Base-by-base conservation (phyloP, 2,797 vertebrate species). In the Tragopan temminckii region DNA sequence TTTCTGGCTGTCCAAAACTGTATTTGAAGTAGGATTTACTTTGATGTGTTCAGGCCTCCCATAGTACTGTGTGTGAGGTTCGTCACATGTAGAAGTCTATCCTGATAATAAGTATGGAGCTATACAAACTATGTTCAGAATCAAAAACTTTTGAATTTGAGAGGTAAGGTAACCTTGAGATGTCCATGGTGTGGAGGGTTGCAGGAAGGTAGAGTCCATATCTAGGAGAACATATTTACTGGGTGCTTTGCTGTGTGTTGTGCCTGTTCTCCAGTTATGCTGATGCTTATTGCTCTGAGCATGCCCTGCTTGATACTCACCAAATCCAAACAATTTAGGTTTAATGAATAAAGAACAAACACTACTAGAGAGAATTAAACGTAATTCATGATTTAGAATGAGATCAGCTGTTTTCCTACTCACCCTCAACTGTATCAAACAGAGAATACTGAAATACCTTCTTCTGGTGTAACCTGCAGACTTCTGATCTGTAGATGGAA, bases 321-420 rank as follows among this genome's bases (percentile, higher is more conserved):
- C 18, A 57, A 57, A 57, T n/a, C 53, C 0, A 16, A 94, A 71
- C 7, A 76, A 9, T 61, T 94, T 31, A 64, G 24, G 13, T 33
- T 74, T 66, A 70, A n/a, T 68, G 33, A 90, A 63, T 24, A 55
- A 74, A 50, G 63, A 69, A 53, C 46, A 87, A 79, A 62, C 11
- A 66, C 19, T 52, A 78, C 23, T 8, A 80, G 53, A 82, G 20
- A 75, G 20, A 78, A 92, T 38, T 58, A 48, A 82, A 74, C 70
- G 9, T 48, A 84, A 36, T 36, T 76, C 1, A 35, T 85, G 45
- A 75, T 75, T 94, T 80, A 70, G 40, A 74, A 85, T 58, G 58
- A 91, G 69, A 75, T 94, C 88, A 83, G 62, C 69, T 74, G 53
- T 71, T 93, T 92, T 93, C 31, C 67, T 62, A 27, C 45, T 88